Base-by-base conservation (phyloP, 2,113 vertebrate genomes). In the Isurus oxyrinchus region DNA sequence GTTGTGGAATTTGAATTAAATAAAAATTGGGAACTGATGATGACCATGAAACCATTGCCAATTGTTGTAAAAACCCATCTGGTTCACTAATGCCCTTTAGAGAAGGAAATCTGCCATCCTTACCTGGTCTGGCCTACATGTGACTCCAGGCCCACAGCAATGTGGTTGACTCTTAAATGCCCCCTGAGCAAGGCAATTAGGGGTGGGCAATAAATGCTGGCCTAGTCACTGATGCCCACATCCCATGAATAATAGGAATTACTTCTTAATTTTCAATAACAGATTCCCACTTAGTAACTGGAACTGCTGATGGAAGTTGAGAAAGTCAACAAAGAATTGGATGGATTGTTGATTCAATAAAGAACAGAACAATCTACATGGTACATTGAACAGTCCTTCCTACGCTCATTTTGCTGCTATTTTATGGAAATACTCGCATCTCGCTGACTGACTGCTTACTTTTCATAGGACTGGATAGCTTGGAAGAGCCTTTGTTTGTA, bases 381-480 rank as follows among this genome's bases (percentile, higher is more conserved):
- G 16, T 84, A 21, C 11, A 49, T 49, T 49, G 44, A 49, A 49
- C 44, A 1, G 44, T 49, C 44, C 44, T 49, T 49, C 44, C 44
- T 49, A 49, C 44, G 1, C 31, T 59, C 31, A 13, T 35, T 35
- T 91, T 35, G 31, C 61, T 61, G 55, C 88, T 91, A 59, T 61
- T 61, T 16, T 59, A 93, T 16, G 11, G 57, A 61, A 59, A n/a
- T 16, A n/a, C 55, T 27, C 35, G 59, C 57, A 19, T 35, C 2
- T 59, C 88, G 61, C 1, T 10, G 21, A 44, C 31, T 72, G 40
- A 14, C 69, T 88, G 97, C 98, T 98, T 97, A 98, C 98, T 97
- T 98, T 97, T 98, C 97, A 96, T 98, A 98, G 84, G 96, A 97
- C 96, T 97, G 97, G 96, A 98, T 97, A 96, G 98, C 98, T 96